Conservation (phyloP, 2,797 vertebrate genomes). For the Scyliorhinus canicula region DNA sequence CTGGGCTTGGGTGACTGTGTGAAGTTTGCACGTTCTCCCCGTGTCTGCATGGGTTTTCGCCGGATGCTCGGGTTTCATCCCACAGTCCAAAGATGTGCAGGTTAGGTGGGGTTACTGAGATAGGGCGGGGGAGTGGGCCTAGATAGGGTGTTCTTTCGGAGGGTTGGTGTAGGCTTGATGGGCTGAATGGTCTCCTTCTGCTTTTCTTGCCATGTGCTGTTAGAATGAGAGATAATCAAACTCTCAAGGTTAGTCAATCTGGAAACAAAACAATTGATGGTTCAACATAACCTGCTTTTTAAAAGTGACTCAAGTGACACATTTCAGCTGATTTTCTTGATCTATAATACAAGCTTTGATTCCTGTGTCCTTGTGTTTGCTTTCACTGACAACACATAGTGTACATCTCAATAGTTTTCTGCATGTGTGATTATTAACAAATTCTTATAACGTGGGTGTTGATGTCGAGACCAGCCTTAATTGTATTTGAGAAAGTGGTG, state of each 20-base stretch:
- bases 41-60: too few species aligned
- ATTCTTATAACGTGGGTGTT: not conserved
- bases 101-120: too few species aligned
- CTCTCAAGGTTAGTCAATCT: not conserved
- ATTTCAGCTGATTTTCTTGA: not conserved
- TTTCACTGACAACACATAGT: not conserved
- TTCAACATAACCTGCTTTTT: not conserved
- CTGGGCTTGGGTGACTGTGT: too few species aligned
- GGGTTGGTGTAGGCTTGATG: too few species aligned
- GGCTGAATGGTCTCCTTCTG: too few species aligned
- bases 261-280: not conserved
- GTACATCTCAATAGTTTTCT: not conserved
- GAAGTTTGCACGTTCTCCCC: too few species aligned
- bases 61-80: too few species aligned
- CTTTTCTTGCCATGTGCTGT: not conserved
- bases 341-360: not conserved
- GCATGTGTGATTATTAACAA: not conserved
- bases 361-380: not conserved
- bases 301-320: not conserved
- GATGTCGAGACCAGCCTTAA: not conserved
- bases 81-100: too few species aligned
- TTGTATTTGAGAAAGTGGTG: not conserved
- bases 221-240: not conserved
- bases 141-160: too few species aligned
- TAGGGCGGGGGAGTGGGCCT: too few species aligned